phyloP scores from a whole-genome alignment of 2,113 vertebrate genomes.

The Oenanthe oenanthe region DNA sequence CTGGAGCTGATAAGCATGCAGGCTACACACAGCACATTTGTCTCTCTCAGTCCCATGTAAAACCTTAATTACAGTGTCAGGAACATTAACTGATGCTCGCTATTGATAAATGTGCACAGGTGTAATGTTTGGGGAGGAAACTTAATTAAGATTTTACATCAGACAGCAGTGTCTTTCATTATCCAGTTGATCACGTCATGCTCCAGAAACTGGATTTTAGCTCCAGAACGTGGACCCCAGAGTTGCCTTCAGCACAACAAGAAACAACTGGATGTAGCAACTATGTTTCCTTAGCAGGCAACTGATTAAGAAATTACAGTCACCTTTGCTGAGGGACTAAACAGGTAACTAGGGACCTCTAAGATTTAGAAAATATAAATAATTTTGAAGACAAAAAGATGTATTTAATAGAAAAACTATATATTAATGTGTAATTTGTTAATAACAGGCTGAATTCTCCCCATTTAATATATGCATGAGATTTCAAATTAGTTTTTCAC shows the following conservation, averaged over 20 bases:
- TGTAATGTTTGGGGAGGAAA: constrained; percentile 38
- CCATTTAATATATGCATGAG: background rate
- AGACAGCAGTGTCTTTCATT: background rate
- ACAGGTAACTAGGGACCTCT: background rate
- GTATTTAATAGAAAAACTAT: background rate
- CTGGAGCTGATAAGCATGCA: background rate
- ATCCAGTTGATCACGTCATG: background rate
- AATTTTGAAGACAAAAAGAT: background rate
- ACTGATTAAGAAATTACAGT: background rate
- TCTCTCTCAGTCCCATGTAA: background rate
- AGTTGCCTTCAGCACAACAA: background rate
- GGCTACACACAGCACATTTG: background rate
- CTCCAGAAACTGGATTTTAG: background rate
- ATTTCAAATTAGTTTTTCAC: background rate
- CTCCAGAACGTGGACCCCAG: background rate
- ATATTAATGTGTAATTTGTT: background rate
- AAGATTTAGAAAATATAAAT: background rate
- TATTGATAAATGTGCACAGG: constrained; percentile 10
- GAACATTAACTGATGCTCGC: background rate
- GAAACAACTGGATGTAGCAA: background rate
- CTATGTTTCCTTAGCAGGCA: background rate
- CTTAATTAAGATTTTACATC: constrained; percentile 23
- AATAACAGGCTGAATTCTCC: background rate
- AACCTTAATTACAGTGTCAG: background rate
- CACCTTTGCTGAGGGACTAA: background rate